A percentile compares a stretch with the other conserved stretches of the same genome.
Conservation (phyloP, 2,113 vertebrate genomes). For the Pagrus major region DNA sequence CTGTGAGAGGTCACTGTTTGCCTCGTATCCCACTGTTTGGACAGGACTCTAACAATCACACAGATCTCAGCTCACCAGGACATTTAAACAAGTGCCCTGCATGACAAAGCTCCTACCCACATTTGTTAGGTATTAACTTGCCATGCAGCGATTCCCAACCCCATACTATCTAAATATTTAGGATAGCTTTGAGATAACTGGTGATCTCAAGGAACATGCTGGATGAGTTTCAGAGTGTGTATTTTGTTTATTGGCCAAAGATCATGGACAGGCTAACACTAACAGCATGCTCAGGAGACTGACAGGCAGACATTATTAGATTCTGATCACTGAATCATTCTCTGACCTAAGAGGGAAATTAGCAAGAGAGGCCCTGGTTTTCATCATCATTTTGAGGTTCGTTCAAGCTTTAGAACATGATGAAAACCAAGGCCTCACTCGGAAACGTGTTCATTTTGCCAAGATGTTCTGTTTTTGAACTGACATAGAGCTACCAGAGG, state of each 20-base stretch:
- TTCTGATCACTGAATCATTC: conserved; percentile 39
- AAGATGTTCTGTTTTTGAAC: background rate
- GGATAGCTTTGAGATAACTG: conserved; percentile 70
- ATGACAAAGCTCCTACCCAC: conserved; percentile 65
- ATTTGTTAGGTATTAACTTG: conserved; percentile 82
- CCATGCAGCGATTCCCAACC: conserved; percentile 50
- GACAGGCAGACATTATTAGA: conserved; percentile 49
- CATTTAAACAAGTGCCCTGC: conserved; percentile 68
- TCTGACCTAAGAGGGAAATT: conserved; percentile 16
- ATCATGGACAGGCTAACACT: conserved; percentile 52
- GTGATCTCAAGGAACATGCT: conserved; percentile 72
- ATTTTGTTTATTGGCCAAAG: conserved; percentile 69
- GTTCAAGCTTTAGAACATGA: background rate
- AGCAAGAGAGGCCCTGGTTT: background rate
- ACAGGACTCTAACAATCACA: conserved; percentile 80
- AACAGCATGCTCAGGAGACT: conserved; percentile 38
- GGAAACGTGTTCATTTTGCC: background rate
- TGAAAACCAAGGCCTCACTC: background rate
- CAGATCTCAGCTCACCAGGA: conserved; percentile 65
- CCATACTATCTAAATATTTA: conserved; percentile 81
- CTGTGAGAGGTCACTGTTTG: conserved; percentile 77
- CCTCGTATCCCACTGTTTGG: conserved; percentile 77
- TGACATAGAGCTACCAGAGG: background rate
- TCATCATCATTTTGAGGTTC: background rate
- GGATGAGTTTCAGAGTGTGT: conserved; percentile 73